Evolutionary conservation across 2,113 vertebrate genomes (phyloP), one percentile per base, ranked within the genome.

Genomic region (Pitta sordida): DNA sequence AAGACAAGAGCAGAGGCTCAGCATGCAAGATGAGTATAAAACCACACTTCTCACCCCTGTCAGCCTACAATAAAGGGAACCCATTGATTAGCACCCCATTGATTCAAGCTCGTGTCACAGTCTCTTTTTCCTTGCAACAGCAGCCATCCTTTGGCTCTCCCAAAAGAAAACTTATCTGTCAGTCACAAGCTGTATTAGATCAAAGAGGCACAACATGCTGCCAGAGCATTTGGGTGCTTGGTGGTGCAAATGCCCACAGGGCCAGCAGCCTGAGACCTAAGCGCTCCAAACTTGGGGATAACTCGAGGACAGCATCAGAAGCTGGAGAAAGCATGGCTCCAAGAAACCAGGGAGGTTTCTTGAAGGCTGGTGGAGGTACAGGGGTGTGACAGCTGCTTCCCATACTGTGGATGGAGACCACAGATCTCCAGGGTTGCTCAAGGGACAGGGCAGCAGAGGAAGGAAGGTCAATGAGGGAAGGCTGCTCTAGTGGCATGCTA

Each of bases 391-490:
- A 55, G 55, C 29, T 36, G 48, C 16, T 18, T 20, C 69, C 20
- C 1, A 1, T 39, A 39, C 46, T 34, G 23, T 0, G 1, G 26
- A 22, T 11, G 6, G 44, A 2, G 6, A 19, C 37, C 16, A 51
- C 9, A 46, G 52, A 65, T n/a, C 29, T 34, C 17, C 26, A 27
- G 32, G 34, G 13, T 55, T 39, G n/a, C 11, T 29, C 19, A 67
- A 51, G 37, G 15, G 15, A 67, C 19, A 44, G 24, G 26, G 22
- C 32, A 52, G 32, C 44, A 15, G 39, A 41, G 43, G n/a, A 81
- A 74, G 34, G n/a, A 68, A 48, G 14, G 30, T 21, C 4, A 3
- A 41, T 6, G 1, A 24, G 21, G n/a, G 30, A 79, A 60, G 44
- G 44, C 20, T 21, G 44, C 44, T 46, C 44, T 46, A 46, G 44